Conservation (phyloP, 1,140 invertebrate species). For the Glomeris maerens region DNA sequence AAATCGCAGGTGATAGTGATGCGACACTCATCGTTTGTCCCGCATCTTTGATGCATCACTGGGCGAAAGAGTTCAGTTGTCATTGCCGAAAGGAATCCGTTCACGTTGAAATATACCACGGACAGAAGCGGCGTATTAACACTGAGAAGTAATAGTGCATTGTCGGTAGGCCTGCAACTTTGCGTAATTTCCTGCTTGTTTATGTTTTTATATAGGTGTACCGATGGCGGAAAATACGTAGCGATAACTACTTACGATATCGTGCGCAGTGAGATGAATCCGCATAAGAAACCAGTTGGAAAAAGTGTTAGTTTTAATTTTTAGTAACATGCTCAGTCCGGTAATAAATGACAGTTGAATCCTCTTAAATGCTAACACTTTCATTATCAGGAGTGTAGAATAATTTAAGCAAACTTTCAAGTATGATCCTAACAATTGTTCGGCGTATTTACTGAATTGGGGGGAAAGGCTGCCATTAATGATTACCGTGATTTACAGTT, state of each 20-base stretch:
- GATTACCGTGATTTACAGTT: neutral
- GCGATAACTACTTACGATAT: slow-evolving; percentile 40
- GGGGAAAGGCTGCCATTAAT: too few relatives aligned
- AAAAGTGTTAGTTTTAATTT: neutral
- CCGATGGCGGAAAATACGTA: slow-evolving; percentile 24
- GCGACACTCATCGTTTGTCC: slow-evolving; percentile 80
- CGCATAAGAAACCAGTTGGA: slow-evolving; percentile 16
- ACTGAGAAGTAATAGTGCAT: slow-evolving; percentile 34
- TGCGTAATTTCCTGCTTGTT: neutral
- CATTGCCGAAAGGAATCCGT: slow-evolving; percentile 46
- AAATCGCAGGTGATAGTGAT: slow-evolving; percentile 2
- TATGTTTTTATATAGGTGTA: slow-evolving; percentile 19
- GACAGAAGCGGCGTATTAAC: slow-evolving; percentile 50
- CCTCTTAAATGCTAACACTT: neutral
- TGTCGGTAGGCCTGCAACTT: slow-evolving; percentile 8
- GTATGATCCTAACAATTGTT: too few relatives aligned
- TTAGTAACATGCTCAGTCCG: neutral
- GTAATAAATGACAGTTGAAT: neutral
- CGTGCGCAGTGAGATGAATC: slow-evolving; percentile 32
- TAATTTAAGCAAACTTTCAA: too few relatives aligned
- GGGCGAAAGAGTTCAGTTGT: slow-evolving; percentile 62
- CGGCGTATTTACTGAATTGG: too few relatives aligned
- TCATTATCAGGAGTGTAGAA: neutral
- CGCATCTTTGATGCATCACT: slow-evolving; percentile 56
- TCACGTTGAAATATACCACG: slow-evolving; percentile 61